Evolutionary conservation across 2,797 vertebrate genomes (phyloP).

Genomic region (Lepidocolaptes lacrymiger): DNA sequence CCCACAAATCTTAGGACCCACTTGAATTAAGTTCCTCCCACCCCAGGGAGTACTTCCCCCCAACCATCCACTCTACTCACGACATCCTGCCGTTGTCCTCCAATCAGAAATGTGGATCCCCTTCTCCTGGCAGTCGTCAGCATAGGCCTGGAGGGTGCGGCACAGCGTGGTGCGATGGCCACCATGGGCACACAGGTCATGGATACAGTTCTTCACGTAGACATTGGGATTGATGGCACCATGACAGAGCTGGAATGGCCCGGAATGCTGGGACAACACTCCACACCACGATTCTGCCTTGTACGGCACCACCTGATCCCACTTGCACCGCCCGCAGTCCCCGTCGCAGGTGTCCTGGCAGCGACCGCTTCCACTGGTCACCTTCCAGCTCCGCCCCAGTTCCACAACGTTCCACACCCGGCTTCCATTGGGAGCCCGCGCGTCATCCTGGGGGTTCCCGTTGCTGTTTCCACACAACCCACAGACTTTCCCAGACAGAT

Average conservation of each 20-base stretch:
- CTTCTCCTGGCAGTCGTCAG: constrained; percentile 72
- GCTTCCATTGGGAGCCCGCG: constrained; percentile 13
- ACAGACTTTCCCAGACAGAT: constrained; percentile 76
- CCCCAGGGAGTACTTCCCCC: neutral
- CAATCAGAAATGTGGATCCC: constrained; percentile 76
- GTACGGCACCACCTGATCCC: constrained; percentile 37
- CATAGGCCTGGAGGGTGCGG: constrained; percentile 77
- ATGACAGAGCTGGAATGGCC: constrained; percentile 79
- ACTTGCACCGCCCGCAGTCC: constrained; percentile 73
- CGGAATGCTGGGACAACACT: constrained; percentile 48
- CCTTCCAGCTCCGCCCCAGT: constrained; percentile 82
- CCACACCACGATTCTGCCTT: constrained; percentile 73
- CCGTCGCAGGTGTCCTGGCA: constrained; percentile 76
- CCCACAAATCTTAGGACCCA: neutral
- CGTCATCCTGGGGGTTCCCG: constrained; percentile 72
- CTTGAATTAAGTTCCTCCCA: neutral
- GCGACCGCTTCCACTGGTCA: constrained; percentile 53
- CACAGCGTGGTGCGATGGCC: constrained; percentile 79
- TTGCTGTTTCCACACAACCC: constrained; percentile 88
- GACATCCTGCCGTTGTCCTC: constrained; percentile 78
- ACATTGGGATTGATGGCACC: constrained; percentile 65
- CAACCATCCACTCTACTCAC: constrained; percentile 74
- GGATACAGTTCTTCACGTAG: constrained; percentile 81
- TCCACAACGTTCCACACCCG: constrained; percentile 40
- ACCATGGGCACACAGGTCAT: constrained; percentile 78